Evolutionary conservation across 2,797 vertebrate species (phyloP).

Genomic region (Bradypodion pumilum): DNA sequence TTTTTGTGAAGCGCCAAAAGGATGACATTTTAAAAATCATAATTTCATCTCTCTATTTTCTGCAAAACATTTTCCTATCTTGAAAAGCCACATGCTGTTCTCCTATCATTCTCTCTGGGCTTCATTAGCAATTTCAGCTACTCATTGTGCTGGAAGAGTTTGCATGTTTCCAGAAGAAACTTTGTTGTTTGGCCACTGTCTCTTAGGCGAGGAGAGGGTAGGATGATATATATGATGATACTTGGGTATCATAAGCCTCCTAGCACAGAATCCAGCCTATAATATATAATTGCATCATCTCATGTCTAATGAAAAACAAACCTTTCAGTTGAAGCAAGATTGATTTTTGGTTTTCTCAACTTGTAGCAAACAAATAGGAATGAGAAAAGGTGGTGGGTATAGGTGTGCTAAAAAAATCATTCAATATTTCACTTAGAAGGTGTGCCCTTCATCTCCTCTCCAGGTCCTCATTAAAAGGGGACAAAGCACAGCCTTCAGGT

Average conservation of each 20-base stretch:
- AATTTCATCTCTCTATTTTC: neutral
- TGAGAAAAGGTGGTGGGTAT: neutral
- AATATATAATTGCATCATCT: neutral
- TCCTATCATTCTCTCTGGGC: neutral
- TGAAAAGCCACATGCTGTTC: neutral
- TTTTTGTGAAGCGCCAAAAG: conserved; percentile 21
- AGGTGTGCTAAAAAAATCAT: neutral
- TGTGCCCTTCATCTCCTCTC: neutral
- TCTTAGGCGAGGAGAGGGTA: neutral
- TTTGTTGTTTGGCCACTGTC: neutral
- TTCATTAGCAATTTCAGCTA: neutral
- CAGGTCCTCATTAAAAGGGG: conserved; percentile 6
- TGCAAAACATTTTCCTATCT: conserved; percentile 8
- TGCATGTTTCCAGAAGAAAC: neutral
- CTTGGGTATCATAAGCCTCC: neutral
- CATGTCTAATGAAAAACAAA: neutral
- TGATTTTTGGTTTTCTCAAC: conserved; percentile 19
- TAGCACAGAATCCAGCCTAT: neutral
- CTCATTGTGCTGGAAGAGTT: neutral
- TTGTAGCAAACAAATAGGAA: neutral
- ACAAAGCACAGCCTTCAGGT: neutral
- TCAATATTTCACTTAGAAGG: neutral
- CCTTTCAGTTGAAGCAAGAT: neutral
- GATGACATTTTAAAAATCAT: fast-evolving
- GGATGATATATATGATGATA: neutral